These are phyloP conservation scores for Semibalanus balanoides DNA, from an alignment of 1,140 invertebrate genomes.

Conservation along the genomic window DNA sequence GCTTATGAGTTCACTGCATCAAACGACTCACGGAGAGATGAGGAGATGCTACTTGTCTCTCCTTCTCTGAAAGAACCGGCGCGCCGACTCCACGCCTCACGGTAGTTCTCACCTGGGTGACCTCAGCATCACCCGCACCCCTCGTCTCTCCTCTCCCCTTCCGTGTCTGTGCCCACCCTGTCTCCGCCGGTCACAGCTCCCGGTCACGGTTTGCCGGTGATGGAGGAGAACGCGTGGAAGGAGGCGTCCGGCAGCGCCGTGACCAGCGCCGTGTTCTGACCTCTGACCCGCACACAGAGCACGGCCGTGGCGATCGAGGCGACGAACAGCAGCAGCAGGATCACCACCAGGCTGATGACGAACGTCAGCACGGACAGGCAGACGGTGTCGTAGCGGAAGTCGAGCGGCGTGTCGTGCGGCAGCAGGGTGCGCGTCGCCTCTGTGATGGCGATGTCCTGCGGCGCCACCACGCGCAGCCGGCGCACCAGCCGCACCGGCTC, in stretches of 20 bases:
- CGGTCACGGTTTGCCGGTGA: background rate
- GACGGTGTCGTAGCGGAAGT: conserved; percentile 24
- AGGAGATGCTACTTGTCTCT: too few species aligned
- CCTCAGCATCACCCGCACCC: too few species aligned
- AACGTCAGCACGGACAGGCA: conserved; percentile 32
- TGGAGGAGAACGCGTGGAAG: background rate
- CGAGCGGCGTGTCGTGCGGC: background rate
- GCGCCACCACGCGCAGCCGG: conserved; percentile 20
- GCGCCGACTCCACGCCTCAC: too few species aligned
- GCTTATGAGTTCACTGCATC: too few species aligned
- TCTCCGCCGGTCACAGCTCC: too few species aligned
- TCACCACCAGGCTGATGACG: conserved; percentile 26
- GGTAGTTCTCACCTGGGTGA: too few species aligned
- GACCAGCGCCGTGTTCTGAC: background rate
- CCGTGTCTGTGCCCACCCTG: too few species aligned
- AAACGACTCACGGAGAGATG: too few species aligned
- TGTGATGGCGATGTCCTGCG: conserved; percentile 17
- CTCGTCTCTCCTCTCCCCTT: too few species aligned
- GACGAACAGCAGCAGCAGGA: conserved; percentile 28
- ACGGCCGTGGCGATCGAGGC: conserved; percentile 29
- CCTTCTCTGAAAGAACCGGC: too few species aligned
- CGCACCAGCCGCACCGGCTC: conserved; percentile 18
- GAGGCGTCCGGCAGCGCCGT: background rate
- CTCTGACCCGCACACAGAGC: conserved; percentile 17
- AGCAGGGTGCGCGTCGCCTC: background rate